Evolutionary conservation across 2,888 invertebrate species (phyloP).

Genomic region (Epiblema foenella): DNA sequence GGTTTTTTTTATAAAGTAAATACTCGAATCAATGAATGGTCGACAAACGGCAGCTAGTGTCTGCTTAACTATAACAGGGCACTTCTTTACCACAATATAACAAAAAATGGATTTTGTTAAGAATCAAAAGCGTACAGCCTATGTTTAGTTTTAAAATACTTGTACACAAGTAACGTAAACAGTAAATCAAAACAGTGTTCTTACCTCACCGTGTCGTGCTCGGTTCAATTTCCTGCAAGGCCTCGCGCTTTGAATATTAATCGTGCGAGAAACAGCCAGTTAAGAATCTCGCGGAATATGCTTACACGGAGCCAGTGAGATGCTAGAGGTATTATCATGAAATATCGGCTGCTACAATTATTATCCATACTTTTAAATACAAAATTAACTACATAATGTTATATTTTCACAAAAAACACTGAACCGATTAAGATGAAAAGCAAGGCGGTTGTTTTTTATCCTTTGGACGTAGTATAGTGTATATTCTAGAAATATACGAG

Average conservation of each 20-base stretch:
- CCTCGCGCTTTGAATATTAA: slow-evolving; percentile 6
- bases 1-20: too few species aligned
- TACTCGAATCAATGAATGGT: too few species aligned
- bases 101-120: too few species aligned
- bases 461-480: too few species aligned
- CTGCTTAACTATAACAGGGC: too few species aligned
- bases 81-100: too few species aligned
- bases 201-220: not conserved
- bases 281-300: slow-evolving; percentile 6
- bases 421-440: too few species aligned
- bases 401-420: too few species aligned
- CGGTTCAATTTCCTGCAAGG: slow-evolving; percentile 8
- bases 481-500: too few species aligned
- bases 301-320: not conserved
- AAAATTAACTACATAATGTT: too few species aligned
- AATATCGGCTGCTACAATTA: not conserved
- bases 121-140: not conserved
- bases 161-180: not conserved
- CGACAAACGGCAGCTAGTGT: too few species aligned
- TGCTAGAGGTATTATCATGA: not conserved
- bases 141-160: not conserved
- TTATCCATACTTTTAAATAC: not conserved
- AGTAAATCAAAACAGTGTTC: slow-evolving; percentile 18
- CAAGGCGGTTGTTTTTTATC: too few species aligned
- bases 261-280: slow-evolving; percentile 13